Evolutionary conservation across 2,113 vertebrate species (phyloP).

Genomic region (Microcebus tavaratra): DNA sequence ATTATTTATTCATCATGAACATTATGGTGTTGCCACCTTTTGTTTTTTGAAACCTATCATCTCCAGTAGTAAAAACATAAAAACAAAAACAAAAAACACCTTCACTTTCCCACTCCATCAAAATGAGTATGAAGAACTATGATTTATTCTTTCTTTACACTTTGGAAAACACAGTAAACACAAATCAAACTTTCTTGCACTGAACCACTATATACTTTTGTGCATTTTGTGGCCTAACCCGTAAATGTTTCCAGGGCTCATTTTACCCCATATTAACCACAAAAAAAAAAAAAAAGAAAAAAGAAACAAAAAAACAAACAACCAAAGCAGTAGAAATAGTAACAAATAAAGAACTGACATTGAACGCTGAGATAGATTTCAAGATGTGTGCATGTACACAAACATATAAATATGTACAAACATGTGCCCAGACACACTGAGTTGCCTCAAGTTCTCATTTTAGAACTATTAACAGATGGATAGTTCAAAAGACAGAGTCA

Average conservation of each 20-base stretch:
- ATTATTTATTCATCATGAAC: neutral
- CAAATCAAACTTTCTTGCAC: neutral
- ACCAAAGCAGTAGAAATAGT: neutral
- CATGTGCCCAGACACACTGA: neutral
- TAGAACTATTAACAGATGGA: neutral
- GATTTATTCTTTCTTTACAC: neutral
- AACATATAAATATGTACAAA: neutral
- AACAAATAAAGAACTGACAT: neutral
- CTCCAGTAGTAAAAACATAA: neutral
- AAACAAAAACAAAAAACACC: neutral
- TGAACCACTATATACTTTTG: neutral
- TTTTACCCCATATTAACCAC: neutral
- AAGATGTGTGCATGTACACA: neutral
- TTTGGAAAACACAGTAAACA: neutral
- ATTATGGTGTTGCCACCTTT: neutral
- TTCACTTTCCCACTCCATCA: neutral
- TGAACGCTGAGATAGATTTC: neutral
- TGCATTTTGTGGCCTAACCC: neutral
- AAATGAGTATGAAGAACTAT: neutral
- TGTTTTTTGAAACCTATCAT: neutral
- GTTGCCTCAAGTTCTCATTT: neutral
- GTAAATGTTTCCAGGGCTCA: neutral
- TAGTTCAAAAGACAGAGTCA: neutral
- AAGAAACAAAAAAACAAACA: neutral
- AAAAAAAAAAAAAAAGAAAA: neutral